A percentile compares a stretch with the other conserved stretches of the same genome.
Evolutionary conservation across 2,888 invertebrate genomes (phyloP).

Genomic region (Blera fallax): DNA sequence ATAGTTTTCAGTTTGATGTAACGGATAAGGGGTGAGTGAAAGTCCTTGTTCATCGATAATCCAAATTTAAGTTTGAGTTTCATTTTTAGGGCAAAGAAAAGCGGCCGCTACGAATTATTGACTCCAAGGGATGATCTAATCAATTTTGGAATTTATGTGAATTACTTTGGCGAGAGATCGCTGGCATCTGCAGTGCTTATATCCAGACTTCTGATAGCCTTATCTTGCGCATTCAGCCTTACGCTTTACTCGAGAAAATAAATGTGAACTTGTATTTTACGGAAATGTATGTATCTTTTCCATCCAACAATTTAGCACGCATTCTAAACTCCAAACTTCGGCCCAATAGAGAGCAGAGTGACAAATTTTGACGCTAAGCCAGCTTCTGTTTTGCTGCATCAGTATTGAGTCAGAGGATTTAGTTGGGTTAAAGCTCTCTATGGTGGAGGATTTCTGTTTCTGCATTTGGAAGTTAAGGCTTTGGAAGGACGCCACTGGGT

Average conservation of each 20-base stretch:
- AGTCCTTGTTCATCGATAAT: not conserved
- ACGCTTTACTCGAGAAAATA: not conserved
- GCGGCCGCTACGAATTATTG: slow-evolving; percentile 31
- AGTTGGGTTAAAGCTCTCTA: no score
- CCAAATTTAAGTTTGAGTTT: not conserved
- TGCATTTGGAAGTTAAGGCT: no score
- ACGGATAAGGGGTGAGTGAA: slow-evolving; percentile 32
- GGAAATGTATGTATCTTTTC: not conserved
- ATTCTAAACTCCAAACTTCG: no score
- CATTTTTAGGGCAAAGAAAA: slow-evolving; percentile 12
- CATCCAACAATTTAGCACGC: no score
- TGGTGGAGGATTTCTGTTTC: no score
- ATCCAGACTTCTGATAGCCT: not conserved
- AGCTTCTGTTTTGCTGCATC: no score
- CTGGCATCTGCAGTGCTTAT: not conserved
- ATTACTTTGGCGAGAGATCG: slow-evolving; percentile 75
- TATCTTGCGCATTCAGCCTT: not conserved
- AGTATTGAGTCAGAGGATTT: no score
- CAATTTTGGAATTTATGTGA: slow-evolving; percentile 79
- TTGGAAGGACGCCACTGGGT: no score
- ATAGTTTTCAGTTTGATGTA: slow-evolving; percentile 75
- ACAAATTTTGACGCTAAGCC: no score
- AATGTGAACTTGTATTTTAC: not conserved
- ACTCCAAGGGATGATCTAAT: slow-evolving; percentile 74
- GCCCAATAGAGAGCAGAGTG: no score